Evolutionary conservation across 2,113 vertebrate genomes (phyloP).

Genomic region (Pterocles gutturalis): DNA sequence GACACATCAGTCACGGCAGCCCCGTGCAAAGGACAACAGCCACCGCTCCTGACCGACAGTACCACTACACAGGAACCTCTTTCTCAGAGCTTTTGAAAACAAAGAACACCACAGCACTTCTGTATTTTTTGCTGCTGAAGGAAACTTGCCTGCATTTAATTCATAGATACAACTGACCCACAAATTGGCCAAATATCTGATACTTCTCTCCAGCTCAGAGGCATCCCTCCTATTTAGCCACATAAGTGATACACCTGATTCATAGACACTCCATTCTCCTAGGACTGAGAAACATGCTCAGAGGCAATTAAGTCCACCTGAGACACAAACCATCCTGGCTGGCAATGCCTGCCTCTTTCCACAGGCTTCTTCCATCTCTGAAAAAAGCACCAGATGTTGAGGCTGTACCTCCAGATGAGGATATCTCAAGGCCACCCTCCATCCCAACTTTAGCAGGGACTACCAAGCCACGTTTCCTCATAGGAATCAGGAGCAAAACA

Average conservation of each 20-base stretch:
- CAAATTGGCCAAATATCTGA: fast-evolving
- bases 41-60: neutral
- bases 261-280: neutral
- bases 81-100: neutral
- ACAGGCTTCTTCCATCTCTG: neutral
- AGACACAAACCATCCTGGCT: neutral
- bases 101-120: neutral
- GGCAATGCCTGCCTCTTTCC: neutral
- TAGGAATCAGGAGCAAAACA: neutral
- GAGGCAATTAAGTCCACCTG: neutral
- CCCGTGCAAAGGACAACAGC: neutral
- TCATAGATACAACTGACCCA: neutral
- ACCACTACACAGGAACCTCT: neutral
- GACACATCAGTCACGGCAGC: neutral
- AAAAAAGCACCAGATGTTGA: neutral
- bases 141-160: neutral
- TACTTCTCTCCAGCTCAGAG: neutral
- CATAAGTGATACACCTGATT: neutral
- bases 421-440: neutral
- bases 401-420: neutral
- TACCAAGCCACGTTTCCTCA: neutral
- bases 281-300: neutral
- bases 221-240: neutral
- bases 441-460: neutral
- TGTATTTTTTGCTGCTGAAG: neutral